Percentiles rank a stretch among this genome's conserved stretches.
These are phyloP conservation scores for Poeciliopsis presidionis DNA, from an alignment of 2,797 vertebrate genomes.

Conservation along the genomic window DNA sequence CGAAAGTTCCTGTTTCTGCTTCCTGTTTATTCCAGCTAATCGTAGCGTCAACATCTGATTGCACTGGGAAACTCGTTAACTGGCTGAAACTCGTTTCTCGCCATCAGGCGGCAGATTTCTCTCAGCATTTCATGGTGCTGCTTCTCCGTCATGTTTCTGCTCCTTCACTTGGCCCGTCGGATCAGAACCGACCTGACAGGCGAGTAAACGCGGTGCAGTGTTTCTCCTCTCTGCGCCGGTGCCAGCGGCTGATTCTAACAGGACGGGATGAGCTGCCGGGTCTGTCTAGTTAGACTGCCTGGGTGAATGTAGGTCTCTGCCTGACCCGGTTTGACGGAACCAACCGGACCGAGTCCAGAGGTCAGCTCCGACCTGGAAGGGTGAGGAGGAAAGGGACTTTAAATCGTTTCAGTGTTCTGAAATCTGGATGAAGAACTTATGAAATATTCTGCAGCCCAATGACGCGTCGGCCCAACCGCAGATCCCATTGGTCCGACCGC, in stretches of 20 bases:
- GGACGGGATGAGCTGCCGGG: conserved; percentile 26
- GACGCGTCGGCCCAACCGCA: no score
- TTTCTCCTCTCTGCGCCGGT: not conserved
- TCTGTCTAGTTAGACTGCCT: conserved; percentile 21
- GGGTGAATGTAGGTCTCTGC: conserved; percentile 25
- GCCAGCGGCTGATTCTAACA: conserved; percentile 29
- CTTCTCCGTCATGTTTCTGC: not conserved
- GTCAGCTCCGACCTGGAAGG: not conserved
- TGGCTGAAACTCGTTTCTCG: no score
- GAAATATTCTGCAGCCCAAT: no score
- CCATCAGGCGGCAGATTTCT: no score
- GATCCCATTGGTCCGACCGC: no score
- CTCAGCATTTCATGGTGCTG: not conserved
- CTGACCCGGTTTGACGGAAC: not conserved
- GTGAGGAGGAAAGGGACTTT: no score
- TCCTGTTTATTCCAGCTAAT: no score
- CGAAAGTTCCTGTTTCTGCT: no score
- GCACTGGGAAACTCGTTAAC: no score
- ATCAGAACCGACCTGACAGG: conserved; percentile 40
- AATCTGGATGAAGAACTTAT: no score
- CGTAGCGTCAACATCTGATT: no score
- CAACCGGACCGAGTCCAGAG: not conserved
- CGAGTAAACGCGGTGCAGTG: conserved; percentile 34
- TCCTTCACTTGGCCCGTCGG: conserved; percentile 3
- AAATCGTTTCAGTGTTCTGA: no score